Percentiles rank a stretch among this genome's conserved stretches.
These are phyloP conservation scores for pig (Sus scrofa) DNA, from an alignment of 2,113 vertebrate species.

Conservation along the genomic window T2T-Sscrofa CM000818.6:56237501-56238000, in stretches of 20 bases:
- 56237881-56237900: background rate
- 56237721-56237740: background rate
- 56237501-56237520: background rate
- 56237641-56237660: background rate
- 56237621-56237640: background rate
- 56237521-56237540: background rate
- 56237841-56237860: background rate
- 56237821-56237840: background rate
- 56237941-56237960: background rate
- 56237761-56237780: rapidly evolving
- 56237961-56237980: background rate
- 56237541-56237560: background rate
- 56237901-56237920: background rate
- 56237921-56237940: background rate
- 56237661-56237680: background rate
- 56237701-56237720: rapidly evolving
- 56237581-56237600: background rate
- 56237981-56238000: background rate
- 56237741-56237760: no score
- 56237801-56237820: background rate
- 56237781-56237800: background rate
- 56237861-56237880: background rate
- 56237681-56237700: no score
- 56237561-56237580: background rate
- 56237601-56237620: background rate